Evolutionary conservation across 1,140 invertebrate genomes (phyloP), one percentile per base, ranked within the genome.

Genomic region (Drosophila lacertosa): DNA sequence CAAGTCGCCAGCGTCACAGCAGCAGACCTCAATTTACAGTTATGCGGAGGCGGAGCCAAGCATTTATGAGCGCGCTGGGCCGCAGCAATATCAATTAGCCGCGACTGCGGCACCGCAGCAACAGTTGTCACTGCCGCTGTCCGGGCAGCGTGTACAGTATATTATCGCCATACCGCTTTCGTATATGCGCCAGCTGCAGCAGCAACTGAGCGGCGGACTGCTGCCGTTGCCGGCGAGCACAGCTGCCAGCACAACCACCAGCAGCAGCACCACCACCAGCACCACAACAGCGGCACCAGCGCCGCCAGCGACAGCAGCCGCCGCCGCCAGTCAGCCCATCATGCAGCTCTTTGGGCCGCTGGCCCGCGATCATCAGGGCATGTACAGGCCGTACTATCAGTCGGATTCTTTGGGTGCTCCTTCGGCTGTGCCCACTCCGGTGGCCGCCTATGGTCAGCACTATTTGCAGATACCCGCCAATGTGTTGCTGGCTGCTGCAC

Each of bases 81-180:
- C 47, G 3, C 68, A 55, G 18, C 77, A 60, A 39, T 67, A 66
- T 26, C 47, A 59, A 22, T 48, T 55, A 15, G 16, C 59, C 44
- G 45, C 57, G 44, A 35, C 50, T 29, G 39, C 55, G 24, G 1
- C 60, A 48, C 15, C 74, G 32, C 70, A 68, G 26, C 55, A 62
- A 11, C 70, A 64, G n/a, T 7, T 35, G 13, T 50, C 47, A 15
- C 7, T 55, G 13, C 55, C 47, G 18, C 7, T 55, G 32, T 45
- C 45, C 0, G 50, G 51, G 13, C 83, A 89, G 5, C 89, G 81
- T 13, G 35, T 89, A 1, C 89, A 90, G 37, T 90, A 90, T 33
- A 89, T 90, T 11, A 90, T 90, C n/a, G 89, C 89, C 55, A 90
- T 90, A 42, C 89, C 89, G 0, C 50, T 90, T 9, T 84, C 89